These are phyloP conservation scores for Tipula lateralis DNA, from an alignment of 2,888 invertebrate species.

Conservation along the genomic window DNA sequence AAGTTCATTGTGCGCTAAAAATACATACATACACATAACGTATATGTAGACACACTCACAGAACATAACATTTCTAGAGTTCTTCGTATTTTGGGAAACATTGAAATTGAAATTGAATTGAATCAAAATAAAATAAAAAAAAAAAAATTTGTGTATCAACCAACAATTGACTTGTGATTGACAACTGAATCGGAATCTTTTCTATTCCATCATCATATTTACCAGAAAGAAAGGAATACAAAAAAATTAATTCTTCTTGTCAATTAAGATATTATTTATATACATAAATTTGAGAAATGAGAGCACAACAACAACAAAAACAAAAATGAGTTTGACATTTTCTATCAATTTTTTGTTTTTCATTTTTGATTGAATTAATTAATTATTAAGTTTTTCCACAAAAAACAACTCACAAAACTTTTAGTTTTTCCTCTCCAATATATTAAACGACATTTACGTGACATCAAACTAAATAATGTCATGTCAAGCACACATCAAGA, in stretches of 20 bases:
- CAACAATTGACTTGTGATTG: conserved; percentile 27
- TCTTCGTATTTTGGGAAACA: background rate
- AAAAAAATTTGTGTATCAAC: background rate
- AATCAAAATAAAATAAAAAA: background rate
- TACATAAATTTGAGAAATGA: background rate
- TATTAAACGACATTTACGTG: conserved; percentile 28
- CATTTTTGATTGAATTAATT: conserved; percentile 11
- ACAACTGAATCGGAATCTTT: conserved; percentile 24
- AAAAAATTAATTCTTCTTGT: conserved; percentile 13
- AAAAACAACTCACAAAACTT: background rate
- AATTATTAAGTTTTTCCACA: background rate
- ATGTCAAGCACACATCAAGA: conserved; percentile 28
- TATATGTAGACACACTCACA: background rate
- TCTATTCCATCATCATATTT: conserved; percentile 25
- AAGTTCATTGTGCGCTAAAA: conserved; percentile 30
- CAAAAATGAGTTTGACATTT: background rate
- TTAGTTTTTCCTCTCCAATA: conserved; percentile 24
- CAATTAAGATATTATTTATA: background rate
- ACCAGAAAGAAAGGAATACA: background rate
- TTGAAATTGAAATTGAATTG: conserved; percentile 13
- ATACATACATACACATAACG: background rate
- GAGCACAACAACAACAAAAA: background rate
- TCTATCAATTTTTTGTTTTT: conserved; percentile 4
- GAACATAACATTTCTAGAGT: background rate
- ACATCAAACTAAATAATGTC: conserved; percentile 29